These are phyloP conservation scores for Hyles lineata DNA, from an alignment of 2,888 invertebrate genomes.

Conservation along the genomic window DNA sequence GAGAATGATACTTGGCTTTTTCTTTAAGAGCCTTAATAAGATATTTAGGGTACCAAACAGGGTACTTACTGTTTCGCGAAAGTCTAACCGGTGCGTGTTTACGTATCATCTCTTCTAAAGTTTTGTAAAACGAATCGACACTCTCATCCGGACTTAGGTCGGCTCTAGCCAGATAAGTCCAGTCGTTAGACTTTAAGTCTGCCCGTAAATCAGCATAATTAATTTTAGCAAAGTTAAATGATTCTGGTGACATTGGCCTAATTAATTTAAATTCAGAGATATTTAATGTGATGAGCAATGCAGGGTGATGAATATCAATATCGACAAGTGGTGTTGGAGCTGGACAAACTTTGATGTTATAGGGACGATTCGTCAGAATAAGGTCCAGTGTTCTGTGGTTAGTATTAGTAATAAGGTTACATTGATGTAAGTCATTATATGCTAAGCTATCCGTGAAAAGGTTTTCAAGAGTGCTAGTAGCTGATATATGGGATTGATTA, in stretches of 20 bases:
- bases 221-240: background rate
- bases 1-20: too few species aligned
- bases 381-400: slow-evolving; percentile 2
- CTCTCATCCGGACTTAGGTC: slow-evolving; percentile 1
- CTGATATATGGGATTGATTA: too few species aligned
- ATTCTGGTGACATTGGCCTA: background rate
- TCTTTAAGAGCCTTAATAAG: too few species aligned
- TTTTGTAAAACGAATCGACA: slow-evolving; percentile 1
- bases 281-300: background rate
- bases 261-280: background rate
- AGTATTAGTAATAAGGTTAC: background rate
- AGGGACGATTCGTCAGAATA: slow-evolving; percentile 4
- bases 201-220: background rate
- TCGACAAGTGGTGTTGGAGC: background rate
- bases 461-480: too few species aligned
- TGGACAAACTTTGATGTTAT: slow-evolving; percentile 1
- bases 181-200: background rate
- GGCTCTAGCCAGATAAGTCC: background rate
- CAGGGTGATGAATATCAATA: too few species aligned
- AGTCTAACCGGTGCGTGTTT: too few species aligned
- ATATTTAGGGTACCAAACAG: too few species aligned
- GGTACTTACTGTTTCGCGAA: too few species aligned
- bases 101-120: too few species aligned
- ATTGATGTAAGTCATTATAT: too few species aligned
- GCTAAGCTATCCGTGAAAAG: too few species aligned